Evolutionary conservation across 1,140 invertebrate genomes (phyloP), one percentile per base, ranked within the genome.

Genomic region (Zaprionus kolodkinae): DNA sequence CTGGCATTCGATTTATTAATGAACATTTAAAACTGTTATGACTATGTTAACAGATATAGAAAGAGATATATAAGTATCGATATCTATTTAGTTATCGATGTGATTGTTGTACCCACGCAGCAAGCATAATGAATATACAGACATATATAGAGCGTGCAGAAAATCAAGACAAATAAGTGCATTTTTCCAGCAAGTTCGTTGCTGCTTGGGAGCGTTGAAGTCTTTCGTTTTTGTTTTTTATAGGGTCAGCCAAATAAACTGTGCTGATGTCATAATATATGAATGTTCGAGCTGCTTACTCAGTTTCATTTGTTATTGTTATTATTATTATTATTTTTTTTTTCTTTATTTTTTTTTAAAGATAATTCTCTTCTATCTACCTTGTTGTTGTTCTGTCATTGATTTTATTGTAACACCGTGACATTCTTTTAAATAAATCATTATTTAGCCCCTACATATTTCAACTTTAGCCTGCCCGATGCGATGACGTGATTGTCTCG

Each of bases 401-500:
- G 84, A 88, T 48, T 87, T 88, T 80, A 88, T 87, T 87, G 84
- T 87, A 84, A 78, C 84, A 86, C 80, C 80, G 45, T 54, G 65
- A 61, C 72, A 71, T 74, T 71, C 79, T 30, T 82, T 61, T 67
- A n/a, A 80, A 89, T 87, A 87, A 88, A 87, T 87, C 84, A 87
- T 54, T n/a, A n/a, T n/a, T 38, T 52, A 38, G 45, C 66, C 48
- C 56, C 65, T 62, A 40, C 27, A 30, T 30, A 30, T 30, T 30
- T 21, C 57, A 50, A 50, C 45, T 50, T 50, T 50, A 25, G 45
- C 40, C 40, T 45, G 45, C 21, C 1, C 21, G n/a, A n/a, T n/a
- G 2, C 30, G 84, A 88, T 88, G 83, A 86, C 79, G 83, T 88
- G 76, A 87, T 67, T 82, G 74, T 57, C 45, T 6, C 27, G 27